Base-by-base conservation (phyloP, 92 coral and sea anemone genomes). In the Porites divaricata region DNA sequence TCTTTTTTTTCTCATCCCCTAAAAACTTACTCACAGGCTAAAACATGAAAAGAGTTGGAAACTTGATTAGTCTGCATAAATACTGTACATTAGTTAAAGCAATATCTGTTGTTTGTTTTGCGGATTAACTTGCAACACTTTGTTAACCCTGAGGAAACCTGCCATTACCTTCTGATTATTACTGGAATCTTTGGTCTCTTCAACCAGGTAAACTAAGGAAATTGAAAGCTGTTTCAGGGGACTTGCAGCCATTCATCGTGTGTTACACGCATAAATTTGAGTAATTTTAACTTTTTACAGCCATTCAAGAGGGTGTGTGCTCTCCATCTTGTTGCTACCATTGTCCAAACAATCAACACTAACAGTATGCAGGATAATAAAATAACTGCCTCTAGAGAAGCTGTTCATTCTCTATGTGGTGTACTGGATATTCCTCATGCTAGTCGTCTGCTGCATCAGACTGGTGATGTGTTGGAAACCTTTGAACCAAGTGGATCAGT, bases 111-210 rank as follows among this genome's bases (percentile, higher is more conserved):
- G 16, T 5, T 35, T 0, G 3, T 81, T 67, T 91, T 83, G 12
- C 61, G 91, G 98, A 81, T 89, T 72, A 81, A 89, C 61, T 52
- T 92, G 25, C 81, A 88, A 48, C 80, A 76, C n/a, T 73, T 94
- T 21, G 28, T 26, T 26, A 84, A 94, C 64, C 90, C 93, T 67
- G 85, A 84, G 77, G 91, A 93, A 10, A 87, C 93, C 16, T 87
- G 84, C 56, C 88, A 87, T 80, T 88, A 87, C 48, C 83, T 94
- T 24, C 90, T 90, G 17, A 81, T 83, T 19, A 93, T 95, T 52
- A 93, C 98, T 11, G 84, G 94, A 53, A 70, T 96, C 76, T 95
- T 91, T 76, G 91, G 95, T 11, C 88, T 96, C 74, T 80, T 96
- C 19, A 91, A 92, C 68, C 93, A 95, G 96, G 99, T 95, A 81